phyloP scores from a whole-genome alignment of 2,113 vertebrate genomes.

The Gavialis gangeticus region DNA sequence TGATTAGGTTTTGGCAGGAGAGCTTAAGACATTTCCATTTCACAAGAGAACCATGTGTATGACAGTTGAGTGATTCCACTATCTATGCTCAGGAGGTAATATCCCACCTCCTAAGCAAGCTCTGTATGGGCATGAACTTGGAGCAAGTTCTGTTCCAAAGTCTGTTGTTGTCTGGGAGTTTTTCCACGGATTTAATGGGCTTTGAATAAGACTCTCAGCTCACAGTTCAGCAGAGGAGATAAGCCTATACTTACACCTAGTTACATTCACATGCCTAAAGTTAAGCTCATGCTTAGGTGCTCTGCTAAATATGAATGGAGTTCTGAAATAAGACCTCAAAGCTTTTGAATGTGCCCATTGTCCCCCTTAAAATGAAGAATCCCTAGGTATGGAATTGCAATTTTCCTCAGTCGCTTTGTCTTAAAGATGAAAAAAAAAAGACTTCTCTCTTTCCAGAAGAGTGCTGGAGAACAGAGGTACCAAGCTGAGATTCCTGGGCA shows the following conservation, averaged over 20 bases:
- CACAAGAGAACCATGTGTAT: not conserved
- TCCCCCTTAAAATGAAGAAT: not conserved
- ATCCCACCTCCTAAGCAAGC: not conserved
- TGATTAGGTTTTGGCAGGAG: not conserved
- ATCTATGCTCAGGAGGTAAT: not conserved
- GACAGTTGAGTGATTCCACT: not conserved
- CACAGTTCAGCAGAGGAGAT: not conserved
- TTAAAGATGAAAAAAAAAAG: not conserved
- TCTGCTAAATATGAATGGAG: not conserved
- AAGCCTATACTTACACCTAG: not conserved
- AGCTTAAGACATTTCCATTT: not conserved
- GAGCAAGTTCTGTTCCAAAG: not conserved
- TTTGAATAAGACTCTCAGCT: not conserved
- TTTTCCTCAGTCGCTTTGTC: not conserved
- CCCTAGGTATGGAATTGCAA: not conserved
- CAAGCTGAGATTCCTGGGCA: not conserved
- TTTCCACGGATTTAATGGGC: not conserved
- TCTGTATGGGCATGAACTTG: too few relatives aligned
- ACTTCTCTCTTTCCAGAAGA: not conserved
- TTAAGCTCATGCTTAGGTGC: not conserved
- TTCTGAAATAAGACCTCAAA: not conserved
- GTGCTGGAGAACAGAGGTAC: not conserved
- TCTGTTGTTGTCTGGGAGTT: not conserved
- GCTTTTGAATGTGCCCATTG: not conserved
- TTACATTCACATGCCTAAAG: not conserved